phyloP scores from a whole-genome alignment of 2,888 invertebrate species.

The Dicyrtomina minuta region DNA sequence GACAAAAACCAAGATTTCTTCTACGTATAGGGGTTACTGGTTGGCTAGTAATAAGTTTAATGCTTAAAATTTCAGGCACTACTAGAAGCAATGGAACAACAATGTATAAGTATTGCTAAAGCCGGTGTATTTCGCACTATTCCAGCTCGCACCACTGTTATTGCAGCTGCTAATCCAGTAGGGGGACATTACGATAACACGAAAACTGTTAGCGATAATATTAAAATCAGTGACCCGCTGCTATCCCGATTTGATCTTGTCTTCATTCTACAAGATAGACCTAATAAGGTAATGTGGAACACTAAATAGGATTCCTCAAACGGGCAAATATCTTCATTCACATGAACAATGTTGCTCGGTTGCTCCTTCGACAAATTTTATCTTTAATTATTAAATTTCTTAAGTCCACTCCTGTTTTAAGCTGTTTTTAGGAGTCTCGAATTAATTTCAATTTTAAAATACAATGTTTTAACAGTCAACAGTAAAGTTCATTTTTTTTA shows the following conservation, averaged over 20 bases:
- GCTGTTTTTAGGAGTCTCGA: no score
- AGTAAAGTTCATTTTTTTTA: no score
- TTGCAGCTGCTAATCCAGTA: constrained; percentile 91
- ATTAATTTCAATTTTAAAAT: no score
- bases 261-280: constrained; percentile 84
- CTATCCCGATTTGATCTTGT: constrained; percentile 90
- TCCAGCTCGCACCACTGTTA: constrained; percentile 58
- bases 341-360: no score
- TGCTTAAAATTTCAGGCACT: constrained; percentile 66
- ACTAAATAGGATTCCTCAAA: no score
- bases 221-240: constrained; percentile 80
- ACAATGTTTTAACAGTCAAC: no score
- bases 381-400: no score
- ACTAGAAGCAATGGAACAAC: constrained; percentile 93
- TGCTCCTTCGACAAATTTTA: no score
- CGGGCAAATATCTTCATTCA: no score
- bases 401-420: no score
- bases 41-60: not conserved
- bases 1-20: not conserved
- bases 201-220: constrained; percentile 85
- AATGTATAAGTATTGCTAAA: constrained; percentile 85
- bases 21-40: no score
- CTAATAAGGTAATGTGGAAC: constrained; percentile 73
- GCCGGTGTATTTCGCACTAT: constrained; percentile 59
- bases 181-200: constrained; percentile 84